Base-by-base conservation (phyloP, 1,140 invertebrate genomes). In the Oscheius sp. region DNA sequence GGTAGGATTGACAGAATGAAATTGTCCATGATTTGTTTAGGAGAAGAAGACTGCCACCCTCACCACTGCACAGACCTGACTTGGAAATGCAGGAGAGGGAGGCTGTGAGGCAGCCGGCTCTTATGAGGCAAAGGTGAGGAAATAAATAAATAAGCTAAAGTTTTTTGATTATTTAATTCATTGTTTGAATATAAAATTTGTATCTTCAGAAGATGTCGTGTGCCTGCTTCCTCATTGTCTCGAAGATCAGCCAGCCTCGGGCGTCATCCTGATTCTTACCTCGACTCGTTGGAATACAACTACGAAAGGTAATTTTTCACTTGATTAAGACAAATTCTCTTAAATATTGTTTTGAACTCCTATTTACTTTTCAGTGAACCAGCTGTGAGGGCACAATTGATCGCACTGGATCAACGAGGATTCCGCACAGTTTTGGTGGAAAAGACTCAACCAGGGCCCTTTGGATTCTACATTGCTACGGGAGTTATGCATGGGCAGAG, bases 381-480 rank as follows among this genome's bases (percentile, higher is more conserved):
- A 64, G 45, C 59, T 13, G 70, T 73, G 15, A 18, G 72, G 18
- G 72, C 72, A 42, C 72, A 74, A 46, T 34, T 74, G n/a, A 58
- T 74, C 1, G 64, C 72, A 29, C 46, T 74, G 18, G 64, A 61
- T 26, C 72, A 67, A 26, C 31, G 72, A 32, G 72, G 72, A 28
- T 74, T 68, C 59, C 31, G 72, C 15, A 42, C 68, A 31, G 72
- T 74, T 10, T 49, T 74, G 15, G 59, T 74, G 0, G 64, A 67
- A 28, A 74, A 74, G 32, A 67, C 58, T 34, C 68, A 73, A 52
- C 64, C 72, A 1, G 72, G 72, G 34, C 72, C 72, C 20, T 74
- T 74, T 23, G 72, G 72, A 28, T 74, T 74, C 29, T 74, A 68
- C 32, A 74, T 74, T 28, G 72, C 72, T 2, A 67, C 64, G 15